Percentiles rank a stretch among this genome's conserved stretches.
phyloP scores from a whole-genome alignment of 2,113 vertebrate genomes.

The Gavia stellata region DNA sequence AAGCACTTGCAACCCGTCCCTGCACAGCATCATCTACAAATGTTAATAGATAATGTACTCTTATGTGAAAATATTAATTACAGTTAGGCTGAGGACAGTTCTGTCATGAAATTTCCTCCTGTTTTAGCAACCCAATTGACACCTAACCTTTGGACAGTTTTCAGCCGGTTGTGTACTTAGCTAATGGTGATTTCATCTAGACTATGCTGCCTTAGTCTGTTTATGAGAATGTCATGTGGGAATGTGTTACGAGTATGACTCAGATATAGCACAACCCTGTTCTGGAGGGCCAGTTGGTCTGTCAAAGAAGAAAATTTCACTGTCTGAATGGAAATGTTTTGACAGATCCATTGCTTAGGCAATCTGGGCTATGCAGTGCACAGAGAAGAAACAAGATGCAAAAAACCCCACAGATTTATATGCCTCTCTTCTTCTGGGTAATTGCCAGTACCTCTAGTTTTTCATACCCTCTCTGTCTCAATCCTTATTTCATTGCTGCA shows the following conservation, averaged over 20 bases:
- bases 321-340: neutral
- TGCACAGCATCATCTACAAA: neutral
- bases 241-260: neutral
- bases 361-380: neutral
- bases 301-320: neutral
- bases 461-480: neutral
- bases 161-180: neutral
- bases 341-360: neutral
- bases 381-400: neutral
- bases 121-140: neutral
- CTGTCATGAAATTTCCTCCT: neutral
- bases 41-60: neutral
- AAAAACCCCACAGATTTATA: fast-evolving
- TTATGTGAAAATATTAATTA: neutral
- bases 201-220: neutral
- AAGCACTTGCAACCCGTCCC: neutral
- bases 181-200: neutral
- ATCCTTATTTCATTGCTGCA: neutral
- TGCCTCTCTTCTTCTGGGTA: neutral
- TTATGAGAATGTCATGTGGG: neutral
- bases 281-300: neutral
- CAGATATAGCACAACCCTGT: neutral
- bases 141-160: neutral
- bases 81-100: neutral
- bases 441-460: neutral